Conservation (phyloP, 1,140 invertebrate genomes). For the Drosophila eugracilis region DNA sequence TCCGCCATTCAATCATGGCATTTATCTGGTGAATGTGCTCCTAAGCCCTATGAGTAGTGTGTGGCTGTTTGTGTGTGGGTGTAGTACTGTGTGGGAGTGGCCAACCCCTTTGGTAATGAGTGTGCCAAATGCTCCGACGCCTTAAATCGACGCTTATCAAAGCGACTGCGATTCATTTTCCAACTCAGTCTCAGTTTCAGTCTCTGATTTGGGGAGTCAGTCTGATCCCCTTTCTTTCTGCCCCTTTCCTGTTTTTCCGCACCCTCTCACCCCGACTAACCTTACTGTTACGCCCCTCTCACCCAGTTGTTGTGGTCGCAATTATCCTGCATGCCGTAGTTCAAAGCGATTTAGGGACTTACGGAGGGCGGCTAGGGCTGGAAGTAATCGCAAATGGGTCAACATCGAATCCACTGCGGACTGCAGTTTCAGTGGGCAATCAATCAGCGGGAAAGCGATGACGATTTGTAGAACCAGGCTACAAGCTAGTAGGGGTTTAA, state of each 20-base stretch:
- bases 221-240: not conserved
- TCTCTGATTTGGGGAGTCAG: conserved; percentile 8
- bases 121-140: conserved; percentile 55
- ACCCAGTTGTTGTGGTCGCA: not conserved
- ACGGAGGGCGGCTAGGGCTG: no score
- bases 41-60: conserved; percentile 17
- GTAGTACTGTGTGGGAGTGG: conserved; percentile 11
- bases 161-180: conserved; percentile 34
- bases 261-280: not conserved
- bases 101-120: conserved; percentile 52
- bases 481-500: not conserved
- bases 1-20: conserved; percentile 66
- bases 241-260: not conserved
- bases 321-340: conserved; percentile 21
- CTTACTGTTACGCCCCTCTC: not conserved
- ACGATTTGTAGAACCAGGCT: not conserved
- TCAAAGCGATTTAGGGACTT: conserved; percentile 9
- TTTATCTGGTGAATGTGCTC: conserved; percentile 53
- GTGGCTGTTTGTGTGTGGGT: not conserved
- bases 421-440: conserved; percentile 16
- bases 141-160: conserved; percentile 67
- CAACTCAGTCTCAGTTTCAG: conserved; percentile 7
- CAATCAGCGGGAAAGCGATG: conserved; percentile 13
- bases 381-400: conserved; percentile 31
- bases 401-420: conserved; percentile 12